Base-by-base conservation (phyloP, 2,888 invertebrate genomes). In the Pseudoips prasinana region DNA sequence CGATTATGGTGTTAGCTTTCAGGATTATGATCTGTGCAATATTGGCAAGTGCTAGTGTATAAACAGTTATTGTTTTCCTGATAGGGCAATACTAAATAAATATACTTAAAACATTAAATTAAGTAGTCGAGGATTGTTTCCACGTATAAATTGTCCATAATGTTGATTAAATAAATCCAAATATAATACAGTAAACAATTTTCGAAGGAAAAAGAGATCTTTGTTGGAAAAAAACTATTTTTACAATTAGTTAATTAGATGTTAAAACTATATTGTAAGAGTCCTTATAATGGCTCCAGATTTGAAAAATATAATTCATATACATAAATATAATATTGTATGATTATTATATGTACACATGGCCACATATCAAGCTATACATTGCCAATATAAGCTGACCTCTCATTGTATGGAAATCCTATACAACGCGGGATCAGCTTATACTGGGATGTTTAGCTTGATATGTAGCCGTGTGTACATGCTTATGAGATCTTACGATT, bases 151-250 rank as follows among this genome's bases (percentile, higher is more conserved):
- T 33, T 39, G 42, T 43, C 33, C 25, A 30, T 39, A 38, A 30
- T 5, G 14, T 14, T 14, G 14, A 14, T 14, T 14, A 14, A 2
- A 3, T 14, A 14, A 5, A 14, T 3, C 14, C 14, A 2, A 14
- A 14, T 8, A 10, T 50, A 23, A 14, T 36, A 49, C 30, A 35
- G 27, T 46, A 42, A 37, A 40, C 26, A 49, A 48, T 46, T 47
- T 48, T 43, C 41, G 36, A 50, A 43, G 39, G 42, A 56, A 56
- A 39, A 43, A 48, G 39, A 56, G 58, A 62, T 57, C 57, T 62
- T 64, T 65, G 70, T 64, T 65, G 53, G 46, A 52, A 53, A 52
- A 53, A 20, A 61, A 62, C 54, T 64, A 59, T 63, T 68, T 67
- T 64, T 64, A 67, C 60, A 62, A 46, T 58, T 51, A 54, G 42